phyloP scores from a whole-genome alignment of 2,888 invertebrate species.

The Prosapia bicincta region DNA sequence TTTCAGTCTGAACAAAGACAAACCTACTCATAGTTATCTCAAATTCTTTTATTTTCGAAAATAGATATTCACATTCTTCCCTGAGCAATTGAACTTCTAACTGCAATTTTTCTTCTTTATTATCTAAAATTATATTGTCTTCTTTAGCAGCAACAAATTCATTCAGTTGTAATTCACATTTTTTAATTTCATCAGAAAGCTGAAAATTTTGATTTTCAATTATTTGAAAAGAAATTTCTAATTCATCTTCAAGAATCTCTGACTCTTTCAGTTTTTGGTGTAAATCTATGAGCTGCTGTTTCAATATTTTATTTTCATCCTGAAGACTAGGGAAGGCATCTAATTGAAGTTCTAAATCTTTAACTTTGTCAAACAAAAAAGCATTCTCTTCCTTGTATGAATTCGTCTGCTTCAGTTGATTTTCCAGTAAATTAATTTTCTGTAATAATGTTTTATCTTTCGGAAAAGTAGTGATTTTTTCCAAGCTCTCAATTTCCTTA shows the following conservation, averaged over 20 bases:
- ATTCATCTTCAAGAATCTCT: neutral
- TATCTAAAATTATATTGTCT: neutral
- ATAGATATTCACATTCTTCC: neutral
- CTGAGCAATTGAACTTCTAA: neutral
- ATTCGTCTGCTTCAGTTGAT: neutral
- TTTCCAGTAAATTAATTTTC: neutral
- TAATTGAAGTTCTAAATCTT: neutral
- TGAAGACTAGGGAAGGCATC: neutral
- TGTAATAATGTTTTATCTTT: neutral
- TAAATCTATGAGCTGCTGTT: neutral
- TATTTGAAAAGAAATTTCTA: neutral
- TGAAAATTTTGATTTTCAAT: neutral
- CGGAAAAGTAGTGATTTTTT: neutral
- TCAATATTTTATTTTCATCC: neutral
- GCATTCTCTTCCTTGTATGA: neutral
- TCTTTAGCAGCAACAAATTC: neutral
- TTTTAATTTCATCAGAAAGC: neutral
- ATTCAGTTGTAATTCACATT: neutral
- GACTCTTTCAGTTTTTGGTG: neutral
- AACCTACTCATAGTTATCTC: neutral
- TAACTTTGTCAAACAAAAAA: neutral
- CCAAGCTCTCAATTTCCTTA: neutral
- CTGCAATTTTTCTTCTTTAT: neutral
- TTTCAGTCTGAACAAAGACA: neutral
- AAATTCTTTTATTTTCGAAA: neutral